A percentile compares a stretch with the other conserved stretches of the same genome.
These are phyloP conservation scores for Rhinogobius similis DNA, from an alignment of 2,113 vertebrate species.

Conservation along the genomic window DNA sequence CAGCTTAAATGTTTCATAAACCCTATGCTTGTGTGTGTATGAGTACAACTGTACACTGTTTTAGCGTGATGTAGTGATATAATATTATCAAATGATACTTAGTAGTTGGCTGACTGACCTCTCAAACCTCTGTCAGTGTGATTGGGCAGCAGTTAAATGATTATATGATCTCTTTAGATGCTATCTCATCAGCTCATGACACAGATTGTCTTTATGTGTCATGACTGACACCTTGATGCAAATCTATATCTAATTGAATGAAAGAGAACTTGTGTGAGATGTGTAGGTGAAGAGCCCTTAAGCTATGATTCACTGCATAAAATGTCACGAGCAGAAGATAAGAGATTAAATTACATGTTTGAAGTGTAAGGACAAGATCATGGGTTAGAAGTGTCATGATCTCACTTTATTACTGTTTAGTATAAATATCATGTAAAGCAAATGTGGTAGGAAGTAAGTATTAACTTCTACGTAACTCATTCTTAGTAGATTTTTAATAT, in stretches of 20 bases:
- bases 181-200: neutral
- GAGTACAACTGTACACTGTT: neutral
- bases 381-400: neutral
- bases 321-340: neutral
- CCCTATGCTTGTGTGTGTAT: no score
- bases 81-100: neutral
- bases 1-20: neutral
- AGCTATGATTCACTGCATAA: neutral
- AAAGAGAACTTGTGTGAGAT: neutral
- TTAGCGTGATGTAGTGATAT: neutral
- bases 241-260: slow-evolving; percentile 1
- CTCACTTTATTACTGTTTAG: neutral
- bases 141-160: neutral
- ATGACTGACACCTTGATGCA: neutral
- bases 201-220: neutral
- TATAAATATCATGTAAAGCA: neutral
- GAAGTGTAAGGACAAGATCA: neutral
- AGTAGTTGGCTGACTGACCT: neutral
- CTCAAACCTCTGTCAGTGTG: neutral
- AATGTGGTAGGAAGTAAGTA: no score
- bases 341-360: neutral
- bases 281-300: slow-evolving; percentile 1
- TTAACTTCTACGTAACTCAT: no score
- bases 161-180: neutral
- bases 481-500: no score